Base-by-base conservation (phyloP, 2,888 invertebrate species). In the Glaucopsyche alexis region DNA sequence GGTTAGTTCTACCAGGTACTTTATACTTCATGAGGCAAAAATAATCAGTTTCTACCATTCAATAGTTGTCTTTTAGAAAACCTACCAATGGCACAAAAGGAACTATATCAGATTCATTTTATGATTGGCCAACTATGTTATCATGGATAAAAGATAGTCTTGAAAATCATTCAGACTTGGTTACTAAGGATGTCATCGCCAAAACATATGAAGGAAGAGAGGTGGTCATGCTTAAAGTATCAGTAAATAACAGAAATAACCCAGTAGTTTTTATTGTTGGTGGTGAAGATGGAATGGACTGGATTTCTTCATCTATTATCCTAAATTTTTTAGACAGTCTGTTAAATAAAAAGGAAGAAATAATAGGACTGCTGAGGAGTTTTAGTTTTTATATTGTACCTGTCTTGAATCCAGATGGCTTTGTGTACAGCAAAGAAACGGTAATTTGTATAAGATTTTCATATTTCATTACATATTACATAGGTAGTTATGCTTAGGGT, bases 361-460 rank as follows among this genome's bases (percentile, higher is more conserved):
- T 82, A 29, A 75, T 77, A n/a, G 42, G 71, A 55, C 74, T 89
- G 55, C 72, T 79, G 52, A 74, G 82, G 47, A 75, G 80, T 72
- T 90, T 83, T 78, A 85, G 87, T 77, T 84, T 91, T 75, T 91
- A 90, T 77, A 80, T 91, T 74, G 74, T 90, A 7, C 92, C 92
- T 67, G 76, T 89, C 40, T 78, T 88, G n/a, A 92, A 92, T 80
- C 91, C 91, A 73, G 92, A 92, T 85, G 92, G 92, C 38, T 91
- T 89, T 81, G 81, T 78, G 11, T 87, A 82, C 76, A 90, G 87
- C 74, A 82, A 82, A 75, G 77, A 75, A 65, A 73, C 79, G 82
- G 91, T 91, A 82, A 78, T 47, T 47, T 67, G 16, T 45, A 16
- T 45, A 45, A 67, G 6, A 7, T 3, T 42, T 42, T 42, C 8